These are phyloP conservation scores for Bombus sibiricus DNA, from an alignment of 1,140 invertebrate species.

Conservation along the genomic window DNA sequence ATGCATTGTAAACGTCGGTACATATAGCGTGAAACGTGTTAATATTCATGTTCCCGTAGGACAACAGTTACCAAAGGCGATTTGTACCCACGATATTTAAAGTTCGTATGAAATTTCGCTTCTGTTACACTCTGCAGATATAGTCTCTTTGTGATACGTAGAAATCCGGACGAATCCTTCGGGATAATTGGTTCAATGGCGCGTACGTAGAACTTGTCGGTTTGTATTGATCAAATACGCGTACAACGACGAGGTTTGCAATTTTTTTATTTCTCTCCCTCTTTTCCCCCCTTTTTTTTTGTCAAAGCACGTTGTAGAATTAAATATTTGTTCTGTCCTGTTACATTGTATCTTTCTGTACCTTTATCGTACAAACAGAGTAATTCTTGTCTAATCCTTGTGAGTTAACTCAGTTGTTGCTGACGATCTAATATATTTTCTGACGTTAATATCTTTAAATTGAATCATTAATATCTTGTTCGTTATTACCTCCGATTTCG, in stretches of 20 bases:
- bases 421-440: background rate
- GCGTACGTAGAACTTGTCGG: background rate
- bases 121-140: background rate
- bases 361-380: no score
- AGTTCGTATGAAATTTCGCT: constrained; percentile 47
- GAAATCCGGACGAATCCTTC: background rate
- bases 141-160: background rate
- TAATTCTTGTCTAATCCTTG: no score
- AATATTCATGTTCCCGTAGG: background rate
- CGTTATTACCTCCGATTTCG: no score
- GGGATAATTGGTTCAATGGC: constrained; percentile 9
- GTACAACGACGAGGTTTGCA: background rate
- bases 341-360: no score
- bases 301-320: background rate
- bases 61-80: constrained; percentile 22
- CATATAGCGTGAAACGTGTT: background rate
- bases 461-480: background rate
- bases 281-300: background rate
- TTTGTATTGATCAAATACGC: background rate
- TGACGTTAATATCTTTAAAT: background rate
- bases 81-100: constrained; percentile 22
- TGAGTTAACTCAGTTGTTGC: no score
- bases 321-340: no score
- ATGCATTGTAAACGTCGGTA: background rate
- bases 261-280: background rate